Base-by-base conservation (phyloP, 64 coral and sea anemone species). In the Anthopleura sola region DNA sequence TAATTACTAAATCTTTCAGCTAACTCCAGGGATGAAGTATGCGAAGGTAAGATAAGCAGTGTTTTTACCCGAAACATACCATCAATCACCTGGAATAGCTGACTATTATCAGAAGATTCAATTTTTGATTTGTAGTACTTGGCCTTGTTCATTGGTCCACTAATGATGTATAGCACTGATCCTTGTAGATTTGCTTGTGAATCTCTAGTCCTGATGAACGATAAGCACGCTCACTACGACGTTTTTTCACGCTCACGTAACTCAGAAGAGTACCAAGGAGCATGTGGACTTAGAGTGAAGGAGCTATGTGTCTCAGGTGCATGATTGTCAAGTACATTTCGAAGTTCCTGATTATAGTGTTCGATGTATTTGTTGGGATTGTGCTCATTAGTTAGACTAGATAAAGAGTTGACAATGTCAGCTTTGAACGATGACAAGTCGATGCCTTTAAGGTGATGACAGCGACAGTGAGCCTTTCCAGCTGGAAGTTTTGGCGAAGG, bases 121-220 rank as follows among this genome's bases (percentile, higher is more conserved):
- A 80, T 80, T 32, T 80, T 88, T 38, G 77, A 88, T 46, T 80
- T 78, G 37, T 80, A 37, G 7, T 38, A 39, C 46, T 88, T 79
- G 1, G 86, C 74, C 1, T 49, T 55, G 37, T 48, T n/a, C n/a
- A 11, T 48, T 48, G 46, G 46, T 81, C 54, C 29, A 88, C 37
- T 8, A 77, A 33, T 55, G 18, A 31, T 21, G 50, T 82, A n/a
- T n/a, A n/a, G n/a, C n/a, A n/a, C n/a, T n/a, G n/a, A n/a, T n/a
- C n/a, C n/a, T n/a, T n/a, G n/a, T 88, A 88, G 15, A 81, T 88
- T 37, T 88, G 86, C 16, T 55, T 34, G 78, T 88, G 86, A 39
- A 82, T 48, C 57, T 88, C 77, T 26, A 88, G 77, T 34, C 85
- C 68, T 31, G 69, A 71, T 24, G 49, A 9, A 20, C 75, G 75